Evolutionary conservation across 2,113 vertebrate genomes (phyloP), one percentile per base, ranked within the genome.

Genomic region (Speoplatyrhinus poulsoni): DNA sequence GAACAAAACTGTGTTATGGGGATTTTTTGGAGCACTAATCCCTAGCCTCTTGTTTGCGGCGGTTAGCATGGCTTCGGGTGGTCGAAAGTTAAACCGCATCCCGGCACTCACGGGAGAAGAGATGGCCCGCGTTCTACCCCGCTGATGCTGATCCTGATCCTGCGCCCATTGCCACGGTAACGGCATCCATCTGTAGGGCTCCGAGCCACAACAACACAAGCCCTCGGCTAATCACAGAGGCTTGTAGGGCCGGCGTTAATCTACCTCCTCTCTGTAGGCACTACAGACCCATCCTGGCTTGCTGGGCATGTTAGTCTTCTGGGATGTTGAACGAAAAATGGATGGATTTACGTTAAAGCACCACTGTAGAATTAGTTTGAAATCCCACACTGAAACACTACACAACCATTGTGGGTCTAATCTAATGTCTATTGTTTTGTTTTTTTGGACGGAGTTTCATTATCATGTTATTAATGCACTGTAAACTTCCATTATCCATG

Each of bases 131-230:
- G 19, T 26, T 26, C 19, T 26, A 1, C 19, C 19, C 70, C 73
- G 68, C 67, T 32, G 65, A 70, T 47, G 54, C 58, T 73, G 79
- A 69, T 77, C 70, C 59, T 86, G 85, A 87, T 82, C 76, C 70
- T 60, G 79, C 77, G 79, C 65, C 75, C 84, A 86, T 91, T 49
- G 75, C 86, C 83, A 84, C 83, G 73, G 85, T 70, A 88, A 90
- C 90, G 80, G 49, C 26, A 68, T 72, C 87, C 90, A 88, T 92
- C 89, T 90, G 89, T 85, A 82, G 80, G 85, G 86, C 89, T 88
- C 85, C 90, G 77, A 84, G 73, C 79, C 75, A 59, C 72, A 69
- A 82, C 86, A 73, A 80, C 81, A 66, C 67, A 80, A 32, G 72
- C 82, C 68, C 70, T 63, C 56, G 9, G 66, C 85, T 90, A 90